Percentiles rank a stretch among this genome's conserved stretches.
Conservation (phyloP, 2,888 invertebrate genomes). For the Petrolisthes manimaculis region DNA sequence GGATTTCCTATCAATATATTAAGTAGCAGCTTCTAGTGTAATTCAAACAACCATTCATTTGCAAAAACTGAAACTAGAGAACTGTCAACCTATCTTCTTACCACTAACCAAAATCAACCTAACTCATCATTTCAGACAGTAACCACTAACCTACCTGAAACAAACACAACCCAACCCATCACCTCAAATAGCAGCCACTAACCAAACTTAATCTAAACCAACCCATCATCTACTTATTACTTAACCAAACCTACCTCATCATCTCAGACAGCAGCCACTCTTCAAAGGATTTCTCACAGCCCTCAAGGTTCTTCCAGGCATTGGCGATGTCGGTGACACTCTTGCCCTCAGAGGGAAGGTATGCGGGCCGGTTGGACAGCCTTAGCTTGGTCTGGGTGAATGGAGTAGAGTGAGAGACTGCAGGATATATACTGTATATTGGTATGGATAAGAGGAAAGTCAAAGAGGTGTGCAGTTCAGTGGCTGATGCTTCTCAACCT, state of each 20-base stretch:
- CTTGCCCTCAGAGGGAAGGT: slow-evolving; percentile 99
- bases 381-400: slow-evolving; percentile 92
- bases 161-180: no score
- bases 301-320: slow-evolving; percentile 98
- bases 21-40: background rate
- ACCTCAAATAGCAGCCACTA: no score
- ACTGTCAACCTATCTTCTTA: no score
- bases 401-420: background rate
- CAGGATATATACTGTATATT: no score
- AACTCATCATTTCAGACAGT: no score
- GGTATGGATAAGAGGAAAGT: background rate
- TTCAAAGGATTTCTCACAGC: slow-evolving; percentile 98
- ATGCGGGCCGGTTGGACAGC: slow-evolving; percentile 97
- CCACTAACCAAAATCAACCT: no score
- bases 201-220: no score
- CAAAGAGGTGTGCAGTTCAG: background rate
- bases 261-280: slow-evolving; percentile 99
- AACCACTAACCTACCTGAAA: no score
- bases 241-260: slow-evolving; percentile 79
- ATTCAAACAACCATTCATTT: no score
- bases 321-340: slow-evolving; percentile 99
- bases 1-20: background rate
- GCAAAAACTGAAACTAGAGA: no score
- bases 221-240: no score
- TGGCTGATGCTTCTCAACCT: background rate